These are phyloP conservation scores for Channa argus DNA, from an alignment of 2,113 vertebrate genomes.

Conservation along the genomic window DNA sequence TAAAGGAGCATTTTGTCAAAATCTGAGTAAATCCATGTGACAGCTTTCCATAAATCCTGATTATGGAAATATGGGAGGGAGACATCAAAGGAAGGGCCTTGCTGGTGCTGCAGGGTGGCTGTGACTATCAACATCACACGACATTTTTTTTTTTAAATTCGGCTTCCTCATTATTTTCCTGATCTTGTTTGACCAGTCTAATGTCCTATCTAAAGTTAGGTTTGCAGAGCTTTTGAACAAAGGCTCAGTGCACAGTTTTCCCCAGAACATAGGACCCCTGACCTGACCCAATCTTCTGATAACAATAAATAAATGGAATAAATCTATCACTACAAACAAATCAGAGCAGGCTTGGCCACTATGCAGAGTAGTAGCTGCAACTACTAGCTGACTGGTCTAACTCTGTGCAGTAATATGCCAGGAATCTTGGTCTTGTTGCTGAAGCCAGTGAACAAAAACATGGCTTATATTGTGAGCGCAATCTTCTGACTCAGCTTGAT, in stretches of 20 bases:
- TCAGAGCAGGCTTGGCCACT: not conserved
- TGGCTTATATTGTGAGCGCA: constrained; percentile 42
- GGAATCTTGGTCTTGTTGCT: constrained; percentile 64
- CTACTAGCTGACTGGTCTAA: constrained; percentile 57
- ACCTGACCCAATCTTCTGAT: too few species aligned
- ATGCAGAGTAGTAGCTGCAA: not conserved
- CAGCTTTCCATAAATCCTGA: constrained; percentile 35
- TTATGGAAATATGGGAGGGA: constrained; percentile 22
- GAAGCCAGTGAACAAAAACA: constrained; percentile 55
- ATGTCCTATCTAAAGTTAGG: constrained; percentile 1
- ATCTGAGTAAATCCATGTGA: constrained; percentile 4
- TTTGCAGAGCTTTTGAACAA: not conserved
- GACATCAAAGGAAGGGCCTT: constrained; percentile 19
- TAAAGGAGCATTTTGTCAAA: constrained; percentile 12
- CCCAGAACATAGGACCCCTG: not conserved
- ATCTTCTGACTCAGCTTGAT: constrained; percentile 63
- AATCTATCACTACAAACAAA: not conserved
- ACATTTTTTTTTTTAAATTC: not conserved
- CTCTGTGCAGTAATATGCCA: constrained; percentile 49
- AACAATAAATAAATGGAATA: not conserved
- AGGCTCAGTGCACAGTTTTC: too few species aligned
- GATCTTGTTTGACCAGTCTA: not conserved
- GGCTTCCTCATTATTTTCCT: constrained; percentile 9
- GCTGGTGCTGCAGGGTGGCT: constrained; percentile 21
- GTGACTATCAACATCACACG: constrained; percentile 32